Conservation (phyloP, 2,113 vertebrate species). For the Solea solea region DNA sequence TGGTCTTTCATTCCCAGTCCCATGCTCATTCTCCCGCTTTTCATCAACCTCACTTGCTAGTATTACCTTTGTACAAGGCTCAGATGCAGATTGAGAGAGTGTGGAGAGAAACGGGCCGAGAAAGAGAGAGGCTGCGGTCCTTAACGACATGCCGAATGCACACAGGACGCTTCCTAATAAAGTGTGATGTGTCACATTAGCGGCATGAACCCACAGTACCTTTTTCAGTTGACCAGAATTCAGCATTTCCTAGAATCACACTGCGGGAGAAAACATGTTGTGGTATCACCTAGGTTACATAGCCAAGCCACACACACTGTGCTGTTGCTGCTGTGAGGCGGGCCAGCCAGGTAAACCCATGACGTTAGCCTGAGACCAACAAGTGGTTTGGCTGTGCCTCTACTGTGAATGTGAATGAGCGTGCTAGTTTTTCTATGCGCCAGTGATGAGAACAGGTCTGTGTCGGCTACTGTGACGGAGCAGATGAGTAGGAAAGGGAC, state of each 20-base stretch:
- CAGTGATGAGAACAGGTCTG: slow-evolving; percentile 11
- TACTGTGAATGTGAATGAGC: too few relatives aligned
- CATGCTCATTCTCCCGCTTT: slow-evolving; percentile 47
- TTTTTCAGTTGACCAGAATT: too few relatives aligned
- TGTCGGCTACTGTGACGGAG: slow-evolving; percentile 24
- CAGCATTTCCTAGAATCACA: too few relatives aligned
- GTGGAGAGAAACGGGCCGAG: slow-evolving; percentile 12
- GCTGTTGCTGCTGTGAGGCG: too few relatives aligned
- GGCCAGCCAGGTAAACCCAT: too few relatives aligned
- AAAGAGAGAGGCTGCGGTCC: slow-evolving; percentile 46
- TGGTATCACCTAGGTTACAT: too few relatives aligned
- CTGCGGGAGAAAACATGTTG: too few relatives aligned
- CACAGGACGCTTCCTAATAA: slow-evolving; percentile 54
- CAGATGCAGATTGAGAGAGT: slow-evolving; percentile 41
- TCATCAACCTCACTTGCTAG: slow-evolving; percentile 20
- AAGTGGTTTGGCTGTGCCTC: too few relatives aligned
- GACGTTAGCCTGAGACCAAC: too few relatives aligned
- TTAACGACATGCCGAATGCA: slow-evolving; percentile 62
- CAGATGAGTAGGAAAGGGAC: background rate
- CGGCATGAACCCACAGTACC: background rate
- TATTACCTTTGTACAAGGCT: slow-evolving; percentile 33
- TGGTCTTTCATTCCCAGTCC: slow-evolving; percentile 56
- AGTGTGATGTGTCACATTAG: slow-evolving; percentile 30
- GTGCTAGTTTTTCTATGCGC: too few relatives aligned
- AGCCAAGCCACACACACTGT: too few relatives aligned